Conservation (phyloP, 2,797 vertebrate species). For the Gallinago stenura region DNA sequence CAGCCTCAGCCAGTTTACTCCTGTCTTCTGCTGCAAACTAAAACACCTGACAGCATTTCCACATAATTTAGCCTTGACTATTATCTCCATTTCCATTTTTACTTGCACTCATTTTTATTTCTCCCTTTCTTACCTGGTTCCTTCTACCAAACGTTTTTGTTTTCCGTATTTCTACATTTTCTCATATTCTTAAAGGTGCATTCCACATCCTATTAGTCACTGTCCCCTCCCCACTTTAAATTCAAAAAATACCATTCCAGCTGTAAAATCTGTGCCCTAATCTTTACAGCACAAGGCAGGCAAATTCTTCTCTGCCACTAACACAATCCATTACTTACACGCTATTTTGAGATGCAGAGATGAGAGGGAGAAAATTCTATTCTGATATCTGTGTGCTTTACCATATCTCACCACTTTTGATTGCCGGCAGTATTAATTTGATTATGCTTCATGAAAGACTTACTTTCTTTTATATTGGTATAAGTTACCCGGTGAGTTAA, state of each 20-base stretch:
- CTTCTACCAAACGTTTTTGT: neutral
- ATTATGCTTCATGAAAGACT: neutral
- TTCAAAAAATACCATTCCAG: neutral
- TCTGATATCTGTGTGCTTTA: neutral
- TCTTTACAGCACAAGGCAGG: neutral
- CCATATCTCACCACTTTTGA: neutral
- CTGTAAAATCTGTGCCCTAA: neutral
- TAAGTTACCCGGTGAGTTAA: neutral
- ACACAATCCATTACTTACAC: neutral
- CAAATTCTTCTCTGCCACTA: neutral
- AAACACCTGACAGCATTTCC: neutral
- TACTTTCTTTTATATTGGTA: neutral
- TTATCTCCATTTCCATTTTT: neutral
- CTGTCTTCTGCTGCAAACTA: neutral
- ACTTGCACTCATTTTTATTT: neutral
- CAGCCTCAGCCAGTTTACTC: neutral
- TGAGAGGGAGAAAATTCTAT: neutral
- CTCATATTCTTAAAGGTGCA: neutral
- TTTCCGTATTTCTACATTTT: neutral
- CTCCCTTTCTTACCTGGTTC: neutral
- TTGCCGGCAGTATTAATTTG: neutral
- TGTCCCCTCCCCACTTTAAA: neutral
- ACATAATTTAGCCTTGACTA: neutral
- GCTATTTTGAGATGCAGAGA: neutral
- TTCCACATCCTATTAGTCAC: neutral